Evolutionary conservation across 2,888 invertebrate species (phyloP), one percentile per base, ranked within the genome.

Genomic region (Melanotus villosus): DNA sequence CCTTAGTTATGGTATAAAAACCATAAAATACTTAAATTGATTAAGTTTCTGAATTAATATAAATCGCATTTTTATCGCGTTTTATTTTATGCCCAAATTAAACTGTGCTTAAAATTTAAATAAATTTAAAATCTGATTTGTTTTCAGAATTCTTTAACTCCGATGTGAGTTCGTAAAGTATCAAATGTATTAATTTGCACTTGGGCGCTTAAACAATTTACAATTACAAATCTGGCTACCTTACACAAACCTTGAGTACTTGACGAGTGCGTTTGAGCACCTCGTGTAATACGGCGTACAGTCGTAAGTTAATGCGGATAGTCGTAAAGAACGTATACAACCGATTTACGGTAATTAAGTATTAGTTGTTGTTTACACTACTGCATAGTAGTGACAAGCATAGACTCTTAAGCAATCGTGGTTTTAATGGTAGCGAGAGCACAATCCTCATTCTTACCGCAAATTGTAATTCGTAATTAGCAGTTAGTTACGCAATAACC

Each of bases 311-410:
- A 78, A 80, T 77, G 77, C 78, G 78, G 75, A 74, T 75, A 78
- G 78, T 80, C 79, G 78, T 81, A 79, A 80, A 80, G 75, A 73
- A 72, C 73, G 71, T 62, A 76, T 73, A 75, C 75, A 78, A 75
- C 77, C 79, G 77, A 78, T 79, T 79, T 78, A 70, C 77, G 76
- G 77, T 80, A 80, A 80, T 79, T 80, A 80, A 79, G 76, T 76
- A 78, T 76, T 77, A 73, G 75, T 74, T 77, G 80, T 71, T 77
- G 80, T 71, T 71, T 71, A 65, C 71, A 68, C 71, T 62, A 30
- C 65, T 65, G 47, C 60, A 54, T 59, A 45, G 50, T 43, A 63
- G 57, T 63, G 70, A 70, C 70, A 70, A 62, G 63, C 65, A 47
- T 63, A 57, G 65, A 65, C 36, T 65, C 65, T 65, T 65, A 59